phyloP scores from a whole-genome alignment of 2,888 invertebrate species.

The Sarcophaga variegata region DNA sequence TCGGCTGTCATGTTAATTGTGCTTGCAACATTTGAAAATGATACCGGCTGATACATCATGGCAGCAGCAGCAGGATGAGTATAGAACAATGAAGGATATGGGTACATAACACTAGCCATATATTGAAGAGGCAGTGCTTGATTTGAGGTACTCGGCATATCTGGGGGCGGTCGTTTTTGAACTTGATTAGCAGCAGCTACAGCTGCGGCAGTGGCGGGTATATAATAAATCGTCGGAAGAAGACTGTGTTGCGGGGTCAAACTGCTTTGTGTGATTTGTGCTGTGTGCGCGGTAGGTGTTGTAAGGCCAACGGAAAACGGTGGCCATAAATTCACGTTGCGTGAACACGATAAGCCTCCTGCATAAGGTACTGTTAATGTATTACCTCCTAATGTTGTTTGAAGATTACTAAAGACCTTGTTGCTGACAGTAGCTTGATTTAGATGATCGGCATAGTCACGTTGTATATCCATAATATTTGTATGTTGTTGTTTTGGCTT shows the following conservation, averaged over 20 bases:
- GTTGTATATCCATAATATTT: constrained; percentile 71
- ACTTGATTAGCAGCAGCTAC: constrained; percentile 58
- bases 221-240: constrained; percentile 84
- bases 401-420: constrained; percentile 70
- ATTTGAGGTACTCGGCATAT: constrained; percentile 74
- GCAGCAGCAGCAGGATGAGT: constrained; percentile 82
- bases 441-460: constrained; percentile 68
- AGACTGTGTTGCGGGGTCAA: constrained; percentile 81
- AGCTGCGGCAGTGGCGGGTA: constrained; percentile 81
- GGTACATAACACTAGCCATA: constrained; percentile 85
- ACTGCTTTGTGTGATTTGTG: constrained; percentile 76
- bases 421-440: constrained; percentile 60
- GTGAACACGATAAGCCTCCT: constrained; percentile 70
- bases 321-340: constrained; percentile 84
- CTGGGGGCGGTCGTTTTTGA: constrained; percentile 59
- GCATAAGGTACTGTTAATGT: constrained; percentile 65
- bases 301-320: constrained; percentile 83
- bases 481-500: constrained; percentile 84
- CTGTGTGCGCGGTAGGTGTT: constrained; percentile 78
- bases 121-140: constrained; percentile 84
- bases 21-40: constrained; percentile 81
- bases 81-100: constrained; percentile 83
- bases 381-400: constrained; percentile 60
- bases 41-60: constrained; percentile 85
- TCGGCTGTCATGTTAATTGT: constrained; percentile 58